Evolutionary conservation across 2,888 invertebrate species (phyloP), one percentile per base, ranked within the genome.

Genomic region (Neocrepidodera transversa): DNA sequence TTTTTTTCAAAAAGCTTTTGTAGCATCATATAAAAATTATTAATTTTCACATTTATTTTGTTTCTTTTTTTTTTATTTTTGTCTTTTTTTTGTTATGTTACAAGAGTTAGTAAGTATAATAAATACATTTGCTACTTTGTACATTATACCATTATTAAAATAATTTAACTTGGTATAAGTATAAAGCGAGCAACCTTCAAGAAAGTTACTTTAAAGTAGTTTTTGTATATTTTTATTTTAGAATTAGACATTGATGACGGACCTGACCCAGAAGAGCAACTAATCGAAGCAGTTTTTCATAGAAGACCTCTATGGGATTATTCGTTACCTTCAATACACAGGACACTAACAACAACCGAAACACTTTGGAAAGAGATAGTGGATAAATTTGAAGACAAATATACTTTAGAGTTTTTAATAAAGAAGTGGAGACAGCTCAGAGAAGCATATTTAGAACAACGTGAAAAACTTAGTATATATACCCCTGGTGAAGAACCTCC

Each of bases 91-190:
- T 47, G 14, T 47, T 47, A 14, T 11, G 13, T 45, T 14, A 26
- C 30, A 30, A 32, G 32, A 13, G 32, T 45, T 45, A 23, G 45
- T 47, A 47, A 47, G 47, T 47, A 47, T 47, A 47, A 17, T 30
- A 11, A 32, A 32, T 14, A n/a, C n/a, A 20, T 42, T 42, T 13
- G 14, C 23, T 23, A 23, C 23, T 42, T 42, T 42, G n/a, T 40
- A 18, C 1, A 2, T 7, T 36, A 11, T 36, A 38, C 18, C n/a
- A 6, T n/a, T 7, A 16, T 17, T 40, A 7, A 17, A 40, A 40
- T 17, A n/a, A 40, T 6, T 5, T 6, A 23, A 23, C 6, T 5
- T 23, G 23, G 23, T 23, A 23, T 23, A 23, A 23, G 4, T 23
- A 23, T 6, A 23, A 23, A 23, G 6, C 3, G 6, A 23, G 23